phyloP scores from a whole-genome alignment of 2,888 invertebrate genomes.

The Prosapia bicincta region DNA sequence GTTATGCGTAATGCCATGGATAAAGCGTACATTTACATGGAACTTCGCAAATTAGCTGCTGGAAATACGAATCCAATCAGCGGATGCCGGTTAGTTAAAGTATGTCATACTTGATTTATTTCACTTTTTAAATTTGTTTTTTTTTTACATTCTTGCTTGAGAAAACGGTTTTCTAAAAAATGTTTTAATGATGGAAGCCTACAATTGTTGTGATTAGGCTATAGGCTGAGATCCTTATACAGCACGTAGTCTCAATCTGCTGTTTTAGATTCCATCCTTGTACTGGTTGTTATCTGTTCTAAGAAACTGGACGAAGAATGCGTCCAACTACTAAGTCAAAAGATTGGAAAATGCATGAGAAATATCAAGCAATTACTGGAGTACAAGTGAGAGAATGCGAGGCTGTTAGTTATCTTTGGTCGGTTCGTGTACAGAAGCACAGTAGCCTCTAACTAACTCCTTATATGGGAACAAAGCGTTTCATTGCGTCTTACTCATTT shows the following conservation, averaged over 20 bases:
- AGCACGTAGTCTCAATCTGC: not conserved
- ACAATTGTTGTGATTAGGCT: not conserved
- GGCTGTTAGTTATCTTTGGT: not conserved
- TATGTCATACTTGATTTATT: too few relatives aligned
- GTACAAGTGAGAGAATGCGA: not conserved
- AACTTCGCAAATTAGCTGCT: not conserved
- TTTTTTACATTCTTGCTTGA: too few relatives aligned
- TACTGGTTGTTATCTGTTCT: not conserved
- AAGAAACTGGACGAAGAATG: not conserved
- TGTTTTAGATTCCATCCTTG: not conserved
- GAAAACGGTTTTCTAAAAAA: too few relatives aligned
- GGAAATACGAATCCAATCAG: too few relatives aligned
- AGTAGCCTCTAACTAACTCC: conserved; percentile 2
- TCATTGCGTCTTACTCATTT: not conserved
- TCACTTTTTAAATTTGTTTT: too few relatives aligned
- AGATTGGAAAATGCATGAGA: not conserved
- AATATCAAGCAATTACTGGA: not conserved
- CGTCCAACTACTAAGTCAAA: not conserved
- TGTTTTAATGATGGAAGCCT: too few relatives aligned
- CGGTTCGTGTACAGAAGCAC: not conserved
- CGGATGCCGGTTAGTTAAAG: too few relatives aligned
- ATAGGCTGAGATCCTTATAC: too few relatives aligned
- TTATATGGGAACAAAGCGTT: not conserved
- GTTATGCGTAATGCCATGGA: not conserved
- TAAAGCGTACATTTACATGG: not conserved